Evolutionary conservation across 2,888 invertebrate species (phyloP).

Genomic region (Dorcus hopei): DNA sequence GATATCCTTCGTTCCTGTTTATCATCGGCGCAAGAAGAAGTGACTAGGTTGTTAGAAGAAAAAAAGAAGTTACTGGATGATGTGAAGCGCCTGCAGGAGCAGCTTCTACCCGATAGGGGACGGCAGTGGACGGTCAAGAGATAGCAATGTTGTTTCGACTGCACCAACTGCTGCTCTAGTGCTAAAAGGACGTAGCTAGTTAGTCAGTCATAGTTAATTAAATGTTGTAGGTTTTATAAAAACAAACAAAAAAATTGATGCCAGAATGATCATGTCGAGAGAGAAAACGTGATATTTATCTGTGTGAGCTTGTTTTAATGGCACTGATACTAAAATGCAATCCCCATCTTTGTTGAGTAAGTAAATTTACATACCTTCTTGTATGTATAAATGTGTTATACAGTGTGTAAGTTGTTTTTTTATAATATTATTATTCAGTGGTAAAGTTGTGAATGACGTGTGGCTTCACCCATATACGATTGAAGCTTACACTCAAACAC

Average conservation of each 20-base stretch:
- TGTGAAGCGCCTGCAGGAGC: constrained; percentile 64
- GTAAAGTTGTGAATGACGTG: background rate
- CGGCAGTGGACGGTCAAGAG: constrained; percentile 57
- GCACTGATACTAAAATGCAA: background rate
- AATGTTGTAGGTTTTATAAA: constrained; percentile 12
- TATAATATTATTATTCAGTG: background rate
- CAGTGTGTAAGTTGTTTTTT: background rate
- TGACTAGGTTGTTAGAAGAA: constrained; percentile 67
- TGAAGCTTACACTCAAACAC: too few relatives aligned
- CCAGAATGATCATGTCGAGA: too few relatives aligned
- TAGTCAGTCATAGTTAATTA: constrained; percentile 22
- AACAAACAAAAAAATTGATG: background rate
- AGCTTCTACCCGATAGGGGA: constrained; percentile 42
- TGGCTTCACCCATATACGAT: too few relatives aligned
- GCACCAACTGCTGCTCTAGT: constrained; percentile 61
- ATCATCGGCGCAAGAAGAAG: constrained; percentile 72
- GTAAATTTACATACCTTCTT: too few relatives aligned
- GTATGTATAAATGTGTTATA: background rate
- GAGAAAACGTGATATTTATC: background rate
- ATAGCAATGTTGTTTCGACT: constrained; percentile 71
- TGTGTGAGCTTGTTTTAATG: constrained; percentile 5
- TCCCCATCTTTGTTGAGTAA: too few relatives aligned
- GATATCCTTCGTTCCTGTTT: constrained; percentile 59
- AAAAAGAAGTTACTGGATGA: constrained; percentile 71
- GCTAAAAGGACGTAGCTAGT: constrained; percentile 34